Percentiles rank a stretch among this genome's conserved stretches.
These are phyloP conservation scores for Catostylus mosaicus DNA, from an alignment of 30 jellyfish, hydroid and myxozoan species.

Conservation along the genomic window DNA sequence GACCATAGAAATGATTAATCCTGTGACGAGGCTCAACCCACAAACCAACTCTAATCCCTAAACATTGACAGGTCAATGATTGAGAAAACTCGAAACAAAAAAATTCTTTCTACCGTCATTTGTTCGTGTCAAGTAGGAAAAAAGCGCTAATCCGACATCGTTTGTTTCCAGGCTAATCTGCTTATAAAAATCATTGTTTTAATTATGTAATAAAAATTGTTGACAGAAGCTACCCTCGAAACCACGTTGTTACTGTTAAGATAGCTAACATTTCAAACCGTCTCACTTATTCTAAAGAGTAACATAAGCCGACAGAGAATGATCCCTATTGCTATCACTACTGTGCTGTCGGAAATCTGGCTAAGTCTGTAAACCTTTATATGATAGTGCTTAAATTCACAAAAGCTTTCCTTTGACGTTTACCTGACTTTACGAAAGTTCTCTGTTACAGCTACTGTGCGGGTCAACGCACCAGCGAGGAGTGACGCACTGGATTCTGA, in stretches of 20 bases:
- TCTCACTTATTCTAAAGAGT: constrained; percentile 32
- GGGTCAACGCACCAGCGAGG: not conserved
- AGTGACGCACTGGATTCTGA: not conserved
- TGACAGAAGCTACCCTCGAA: constrained; percentile 57
- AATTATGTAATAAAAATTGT: constrained; percentile 73
- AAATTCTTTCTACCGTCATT: constrained; percentile 21
- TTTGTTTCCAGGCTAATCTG: constrained; percentile 59
- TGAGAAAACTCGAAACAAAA: constrained; percentile 15
- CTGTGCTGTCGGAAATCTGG: constrained; percentile 85
- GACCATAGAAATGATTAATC: constrained; percentile 9
- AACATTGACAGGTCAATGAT: constrained; percentile 49
- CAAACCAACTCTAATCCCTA: constrained; percentile 21
- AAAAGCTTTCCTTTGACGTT: not conserved
- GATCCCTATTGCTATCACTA: constrained; percentile 59
- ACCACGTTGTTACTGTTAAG: constrained; percentile 35
- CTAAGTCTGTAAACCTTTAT: constrained; percentile 43
- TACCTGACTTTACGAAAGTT: not conserved
- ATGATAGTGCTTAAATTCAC: constrained; percentile 25
- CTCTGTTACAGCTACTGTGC: not conserved
- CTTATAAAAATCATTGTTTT: constrained; percentile 65
- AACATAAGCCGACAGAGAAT: constrained; percentile 64
- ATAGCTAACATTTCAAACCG: constrained; percentile 56
- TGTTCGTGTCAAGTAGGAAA: constrained; percentile 31
- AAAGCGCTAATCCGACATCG: constrained; percentile 63
- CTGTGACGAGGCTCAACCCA: constrained; percentile 40